These are phyloP conservation scores for Drosophila helvetica DNA, from an alignment of 2,888 invertebrate species.

Conservation along the genomic window DNA sequence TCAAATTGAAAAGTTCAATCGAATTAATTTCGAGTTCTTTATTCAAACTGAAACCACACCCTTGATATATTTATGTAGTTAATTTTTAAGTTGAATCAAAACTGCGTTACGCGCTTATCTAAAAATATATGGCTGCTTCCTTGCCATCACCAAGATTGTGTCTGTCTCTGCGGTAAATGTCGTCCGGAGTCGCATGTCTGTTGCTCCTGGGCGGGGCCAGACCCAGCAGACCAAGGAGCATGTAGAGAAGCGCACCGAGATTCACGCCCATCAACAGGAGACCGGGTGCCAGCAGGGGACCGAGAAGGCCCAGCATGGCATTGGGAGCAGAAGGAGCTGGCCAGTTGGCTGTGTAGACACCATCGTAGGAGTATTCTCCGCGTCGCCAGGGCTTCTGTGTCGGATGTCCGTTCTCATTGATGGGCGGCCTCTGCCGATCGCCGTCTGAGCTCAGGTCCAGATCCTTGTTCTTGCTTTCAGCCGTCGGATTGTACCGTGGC, in stretches of 20 bases:
- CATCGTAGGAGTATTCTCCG: slow-evolving; percentile 35
- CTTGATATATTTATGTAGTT: slow-evolving; percentile 54
- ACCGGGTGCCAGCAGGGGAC: slow-evolving; percentile 49
- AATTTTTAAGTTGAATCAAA: slow-evolving; percentile 37
- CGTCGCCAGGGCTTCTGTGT: slow-evolving; percentile 61
- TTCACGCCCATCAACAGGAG: slow-evolving; percentile 66
- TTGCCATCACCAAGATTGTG: slow-evolving; percentile 55
- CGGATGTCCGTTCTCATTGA: slow-evolving; percentile 5
- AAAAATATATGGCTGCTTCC: slow-evolving; percentile 65
- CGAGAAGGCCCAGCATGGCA: slow-evolving; percentile 30
- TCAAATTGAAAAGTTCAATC: neutral
- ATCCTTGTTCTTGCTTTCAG: slow-evolving; percentile 59
- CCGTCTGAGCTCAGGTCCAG: slow-evolving; percentile 28
- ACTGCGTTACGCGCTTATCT: slow-evolving; percentile 37
- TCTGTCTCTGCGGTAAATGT: slow-evolving; percentile 52
- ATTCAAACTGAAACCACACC: slow-evolving; percentile 1
- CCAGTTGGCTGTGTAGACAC: slow-evolving; percentile 37
- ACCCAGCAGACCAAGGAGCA: slow-evolving; percentile 58
- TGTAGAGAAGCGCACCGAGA: slow-evolving; percentile 62
- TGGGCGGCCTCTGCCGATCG: slow-evolving; percentile 15
- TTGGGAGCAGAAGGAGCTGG: slow-evolving; percentile 14
- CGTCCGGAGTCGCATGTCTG: slow-evolving; percentile 11
- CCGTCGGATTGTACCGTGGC: slow-evolving; percentile 59
- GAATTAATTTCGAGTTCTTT: slow-evolving; percentile 14
- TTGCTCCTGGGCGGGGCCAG: slow-evolving; percentile 47